Conservation (phyloP, 2,888 invertebrate genomes). For the Oxycera nigricornis region DNA sequence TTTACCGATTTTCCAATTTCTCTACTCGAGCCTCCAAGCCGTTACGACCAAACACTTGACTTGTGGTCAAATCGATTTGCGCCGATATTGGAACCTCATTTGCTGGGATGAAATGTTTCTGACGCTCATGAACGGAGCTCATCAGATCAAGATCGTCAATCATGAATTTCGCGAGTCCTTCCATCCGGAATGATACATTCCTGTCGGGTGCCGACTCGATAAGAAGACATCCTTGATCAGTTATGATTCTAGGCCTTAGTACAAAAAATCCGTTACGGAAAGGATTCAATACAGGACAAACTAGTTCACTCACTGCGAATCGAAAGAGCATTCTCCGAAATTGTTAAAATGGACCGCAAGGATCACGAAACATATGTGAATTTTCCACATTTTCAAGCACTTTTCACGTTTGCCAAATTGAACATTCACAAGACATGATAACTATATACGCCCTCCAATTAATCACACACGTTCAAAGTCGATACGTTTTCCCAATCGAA, state of each 20-base stretch:
- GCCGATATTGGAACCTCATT: background rate
- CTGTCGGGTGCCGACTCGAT: conserved; percentile 77
- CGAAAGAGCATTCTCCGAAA: too few relatives aligned
- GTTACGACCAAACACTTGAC: conserved; percentile 45
- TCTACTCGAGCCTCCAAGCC: conserved; percentile 48
- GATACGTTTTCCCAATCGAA: too few relatives aligned
- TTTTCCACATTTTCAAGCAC: too few relatives aligned
- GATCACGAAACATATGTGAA: too few relatives aligned
- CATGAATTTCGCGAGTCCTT: conserved; percentile 70
- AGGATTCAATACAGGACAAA: background rate
- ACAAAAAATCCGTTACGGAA: background rate
- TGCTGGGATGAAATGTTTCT: background rate
- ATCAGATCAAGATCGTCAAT: conserved; percentile 75
- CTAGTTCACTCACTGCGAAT: background rate
- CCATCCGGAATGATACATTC: conserved; percentile 77
- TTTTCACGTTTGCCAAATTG: too few relatives aligned
- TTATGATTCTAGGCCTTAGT: conserved; percentile 53
- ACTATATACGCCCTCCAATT: too few relatives aligned
- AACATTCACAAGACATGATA: too few relatives aligned
- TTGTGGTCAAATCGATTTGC: background rate
- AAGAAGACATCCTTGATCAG: conserved; percentile 77
- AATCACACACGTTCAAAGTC: too few relatives aligned
- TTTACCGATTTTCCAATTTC: conserved; percentile 48
- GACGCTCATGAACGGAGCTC: conserved; percentile 55
- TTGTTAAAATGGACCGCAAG: too few relatives aligned